Evolutionary conservation across 2,113 vertebrate genomes (phyloP).

Genomic region (Melozone crissalis): DNA sequence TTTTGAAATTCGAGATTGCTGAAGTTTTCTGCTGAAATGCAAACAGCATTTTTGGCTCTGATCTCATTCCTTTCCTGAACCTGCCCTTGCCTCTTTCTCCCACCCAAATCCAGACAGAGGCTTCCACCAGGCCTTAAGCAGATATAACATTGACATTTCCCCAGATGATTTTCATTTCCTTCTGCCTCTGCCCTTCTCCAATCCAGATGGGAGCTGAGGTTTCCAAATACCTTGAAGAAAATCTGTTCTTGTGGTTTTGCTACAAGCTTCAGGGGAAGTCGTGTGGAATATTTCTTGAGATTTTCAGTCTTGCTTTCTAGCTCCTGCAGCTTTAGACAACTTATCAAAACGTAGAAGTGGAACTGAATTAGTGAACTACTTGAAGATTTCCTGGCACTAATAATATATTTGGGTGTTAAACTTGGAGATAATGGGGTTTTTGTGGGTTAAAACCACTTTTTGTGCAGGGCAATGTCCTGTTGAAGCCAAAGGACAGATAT

Average conservation of each 20-base stretch:
- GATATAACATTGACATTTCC: background rate
- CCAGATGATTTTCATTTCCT: constrained; percentile 15
- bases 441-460: background rate
- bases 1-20: background rate
- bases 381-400: background rate
- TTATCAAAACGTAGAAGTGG: background rate
- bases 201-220: background rate
- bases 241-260: background rate
- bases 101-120: background rate
- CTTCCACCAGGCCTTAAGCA: background rate
- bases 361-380: background rate
- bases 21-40: background rate
- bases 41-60: background rate
- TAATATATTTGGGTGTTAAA: background rate
- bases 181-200: background rate
- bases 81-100: background rate
- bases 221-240: background rate
- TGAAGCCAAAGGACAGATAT: background rate
- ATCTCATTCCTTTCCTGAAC: background rate
- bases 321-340: background rate
- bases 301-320: background rate
- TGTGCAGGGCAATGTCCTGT: background rate
- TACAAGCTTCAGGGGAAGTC: background rate
- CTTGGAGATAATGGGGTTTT: background rate
- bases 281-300: background rate